phyloP scores from a whole-genome alignment of 2,797 vertebrate genomes.

The Acropternis orthonyx region DNA sequence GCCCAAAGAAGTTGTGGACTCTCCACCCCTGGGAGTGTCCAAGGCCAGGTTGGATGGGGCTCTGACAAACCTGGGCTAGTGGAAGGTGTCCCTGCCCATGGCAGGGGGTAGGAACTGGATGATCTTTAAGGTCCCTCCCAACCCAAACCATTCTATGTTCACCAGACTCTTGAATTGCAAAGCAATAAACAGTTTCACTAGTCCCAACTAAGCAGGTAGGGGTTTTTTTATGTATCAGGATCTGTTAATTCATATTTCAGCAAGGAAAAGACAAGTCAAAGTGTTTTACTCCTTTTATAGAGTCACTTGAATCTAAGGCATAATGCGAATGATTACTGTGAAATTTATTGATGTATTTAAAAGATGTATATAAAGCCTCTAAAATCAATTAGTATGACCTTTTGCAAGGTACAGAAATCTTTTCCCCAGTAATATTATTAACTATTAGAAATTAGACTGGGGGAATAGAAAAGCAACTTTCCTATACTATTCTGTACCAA shows the following conservation, averaged over 20 bases:
- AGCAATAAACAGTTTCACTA: neutral
- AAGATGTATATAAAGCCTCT: neutral
- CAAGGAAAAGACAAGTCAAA: neutral
- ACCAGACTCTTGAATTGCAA: neutral
- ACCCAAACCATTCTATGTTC: neutral
- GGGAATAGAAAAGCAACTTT: neutral
- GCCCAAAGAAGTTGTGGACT: neutral
- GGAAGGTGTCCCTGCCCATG: neutral
- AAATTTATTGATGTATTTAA: neutral
- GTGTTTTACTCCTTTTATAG: neutral
- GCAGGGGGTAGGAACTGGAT: too few species aligned
- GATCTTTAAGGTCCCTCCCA: neutral
- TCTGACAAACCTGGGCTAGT: neutral
- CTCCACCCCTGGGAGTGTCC: neutral
- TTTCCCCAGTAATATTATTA: neutral
- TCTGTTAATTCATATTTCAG: too few species aligned
- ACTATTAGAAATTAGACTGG: neutral
- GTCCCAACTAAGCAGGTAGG: neutral
- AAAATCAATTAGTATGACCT: neutral
- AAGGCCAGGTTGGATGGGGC: neutral
- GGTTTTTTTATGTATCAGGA: too few species aligned
- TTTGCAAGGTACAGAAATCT: neutral
- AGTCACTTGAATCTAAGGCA: neutral
- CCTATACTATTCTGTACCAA: neutral
- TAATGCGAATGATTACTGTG: neutral